phyloP scores from a whole-genome alignment of 2,113 vertebrate species.

The Nycticorax nycticorax region DNA sequence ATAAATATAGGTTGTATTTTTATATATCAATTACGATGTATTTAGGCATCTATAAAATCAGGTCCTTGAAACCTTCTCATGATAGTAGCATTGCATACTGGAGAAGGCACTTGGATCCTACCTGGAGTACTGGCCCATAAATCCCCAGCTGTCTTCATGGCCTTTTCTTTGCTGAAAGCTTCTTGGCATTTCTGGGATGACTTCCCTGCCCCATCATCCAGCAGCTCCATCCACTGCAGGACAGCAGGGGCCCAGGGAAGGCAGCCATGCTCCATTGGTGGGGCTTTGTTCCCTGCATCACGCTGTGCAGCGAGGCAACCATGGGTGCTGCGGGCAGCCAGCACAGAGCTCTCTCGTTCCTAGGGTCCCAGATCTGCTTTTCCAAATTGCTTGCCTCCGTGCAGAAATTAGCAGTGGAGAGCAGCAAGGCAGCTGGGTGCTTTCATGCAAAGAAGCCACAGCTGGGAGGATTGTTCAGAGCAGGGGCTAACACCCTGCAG shows the following conservation, averaged over 20 bases:
- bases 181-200: background rate
- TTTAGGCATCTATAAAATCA: background rate
- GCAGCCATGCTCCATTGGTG: background rate
- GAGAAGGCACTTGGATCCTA: fast-evolving
- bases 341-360: background rate
- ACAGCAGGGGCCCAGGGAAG: background rate
- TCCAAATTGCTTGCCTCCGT: fast-evolving
- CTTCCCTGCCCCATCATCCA: background rate
- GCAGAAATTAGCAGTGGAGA: background rate
- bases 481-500: background rate
- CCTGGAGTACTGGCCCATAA: background rate
- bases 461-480: background rate
- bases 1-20: background rate
- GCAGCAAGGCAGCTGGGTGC: background rate
- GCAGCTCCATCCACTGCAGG: background rate
- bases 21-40: background rate
- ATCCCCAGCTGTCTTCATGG: background rate
- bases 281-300: background rate
- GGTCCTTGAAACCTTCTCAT: background rate
- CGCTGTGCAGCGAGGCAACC: background rate
- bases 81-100: background rate
- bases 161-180: background rate
- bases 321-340: background rate
- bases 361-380: background rate
- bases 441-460: background rate